phyloP scores from a whole-genome alignment of 2,113 vertebrate species.

The Balaeniceps rex region DNA sequence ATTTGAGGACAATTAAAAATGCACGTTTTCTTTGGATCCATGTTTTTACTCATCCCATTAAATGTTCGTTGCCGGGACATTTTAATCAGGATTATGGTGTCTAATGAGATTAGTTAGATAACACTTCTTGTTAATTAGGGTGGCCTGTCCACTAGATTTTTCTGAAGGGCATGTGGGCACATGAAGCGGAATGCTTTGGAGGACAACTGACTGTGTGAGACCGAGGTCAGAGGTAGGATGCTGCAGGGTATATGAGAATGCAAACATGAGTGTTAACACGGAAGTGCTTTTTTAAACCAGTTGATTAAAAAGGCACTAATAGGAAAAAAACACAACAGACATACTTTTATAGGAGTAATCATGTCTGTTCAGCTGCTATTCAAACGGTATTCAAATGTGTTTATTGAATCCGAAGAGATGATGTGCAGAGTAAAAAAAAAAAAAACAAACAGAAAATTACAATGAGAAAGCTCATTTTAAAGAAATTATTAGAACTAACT shows the following conservation, averaged over 20 bases:
- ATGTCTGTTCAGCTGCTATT: neutral
- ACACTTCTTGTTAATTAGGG: constrained; percentile 16
- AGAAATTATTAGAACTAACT: neutral
- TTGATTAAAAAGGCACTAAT: neutral
- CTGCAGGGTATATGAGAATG: rapidly evolving
- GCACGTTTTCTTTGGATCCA: neutral
- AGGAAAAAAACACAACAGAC: neutral
- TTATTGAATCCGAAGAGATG: neutral
- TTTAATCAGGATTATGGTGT: constrained; percentile 47
- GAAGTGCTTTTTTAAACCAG: neutral
- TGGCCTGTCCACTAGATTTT: neutral
- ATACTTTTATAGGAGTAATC: neutral
- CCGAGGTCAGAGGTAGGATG: neutral
- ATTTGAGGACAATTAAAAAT: neutral
- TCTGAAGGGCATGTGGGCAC: neutral
- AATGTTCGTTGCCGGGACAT: neutral
- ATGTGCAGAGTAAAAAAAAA: neutral
- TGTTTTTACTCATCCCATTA: neutral
- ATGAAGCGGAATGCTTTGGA: neutral
- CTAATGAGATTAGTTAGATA: constrained; percentile 42
- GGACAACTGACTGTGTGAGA: neutral
- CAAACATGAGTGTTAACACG: neutral
- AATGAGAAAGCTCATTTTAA: neutral
- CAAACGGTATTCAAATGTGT: neutral
- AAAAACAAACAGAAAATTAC: neutral